These are phyloP conservation scores for Sebastes matsubarae DNA, from an alignment of 2,797 vertebrate species.

Conservation along the genomic window DNA sequence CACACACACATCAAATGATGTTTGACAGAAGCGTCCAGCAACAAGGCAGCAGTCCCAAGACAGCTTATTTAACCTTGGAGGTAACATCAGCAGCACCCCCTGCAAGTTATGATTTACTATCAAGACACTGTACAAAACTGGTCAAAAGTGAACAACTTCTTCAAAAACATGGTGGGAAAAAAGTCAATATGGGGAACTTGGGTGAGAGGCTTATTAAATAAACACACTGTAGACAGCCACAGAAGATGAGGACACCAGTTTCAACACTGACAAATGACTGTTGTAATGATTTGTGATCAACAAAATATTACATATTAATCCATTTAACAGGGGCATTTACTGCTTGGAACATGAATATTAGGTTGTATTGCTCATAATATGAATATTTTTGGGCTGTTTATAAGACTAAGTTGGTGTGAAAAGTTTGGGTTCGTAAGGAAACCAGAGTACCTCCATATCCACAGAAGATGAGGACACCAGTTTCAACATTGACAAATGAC, in stretches of 20 bases:
- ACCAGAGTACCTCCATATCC: neutral
- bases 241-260: slow-evolving; percentile 9
- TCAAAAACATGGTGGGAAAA: slow-evolving; percentile 31
- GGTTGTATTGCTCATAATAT: neutral
- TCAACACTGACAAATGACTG: neutral
- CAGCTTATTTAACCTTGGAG: neutral
- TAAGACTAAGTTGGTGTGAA: neutral
- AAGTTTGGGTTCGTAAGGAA: neutral
- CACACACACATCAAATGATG: neutral
- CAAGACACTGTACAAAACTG: slow-evolving; percentile 5
- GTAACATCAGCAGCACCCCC: neutral
- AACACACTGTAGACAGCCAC: neutral
- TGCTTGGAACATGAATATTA: no score
- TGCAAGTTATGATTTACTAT: neutral
- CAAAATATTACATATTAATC: neutral
- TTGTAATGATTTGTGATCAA: neutral
- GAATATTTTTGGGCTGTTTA: neutral
- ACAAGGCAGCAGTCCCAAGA: neutral
- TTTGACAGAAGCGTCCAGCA: slow-evolving; percentile 3
- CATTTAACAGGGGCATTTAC: neutral
- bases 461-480: slow-evolving; percentile 1
- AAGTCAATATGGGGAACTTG: slow-evolving; percentile 30
- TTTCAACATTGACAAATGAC: neutral
- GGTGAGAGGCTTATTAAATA: neutral
- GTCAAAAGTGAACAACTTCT: slow-evolving; percentile 40